Evolutionary conservation across 2,888 invertebrate species (phyloP).

Genomic region (Agonopterix subpropinquella): DNA sequence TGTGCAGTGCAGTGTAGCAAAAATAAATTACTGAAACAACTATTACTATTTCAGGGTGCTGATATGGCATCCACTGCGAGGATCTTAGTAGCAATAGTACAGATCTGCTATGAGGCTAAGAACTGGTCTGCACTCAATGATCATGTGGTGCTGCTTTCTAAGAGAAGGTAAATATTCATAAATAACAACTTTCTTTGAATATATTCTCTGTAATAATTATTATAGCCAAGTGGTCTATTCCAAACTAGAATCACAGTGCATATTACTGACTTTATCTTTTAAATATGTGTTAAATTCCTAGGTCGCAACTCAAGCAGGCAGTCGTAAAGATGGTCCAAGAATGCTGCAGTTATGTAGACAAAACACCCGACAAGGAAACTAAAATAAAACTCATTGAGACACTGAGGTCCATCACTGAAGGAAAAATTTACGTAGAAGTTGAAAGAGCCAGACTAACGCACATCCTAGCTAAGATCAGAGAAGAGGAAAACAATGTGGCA

Average conservation of each 20-base stretch:
- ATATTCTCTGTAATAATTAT: background rate
- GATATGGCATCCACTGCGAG: slow-evolving; percentile 97
- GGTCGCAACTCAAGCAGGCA: slow-evolving; percentile 96
- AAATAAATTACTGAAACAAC: background rate
- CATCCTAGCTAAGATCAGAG: slow-evolving; percentile 88
- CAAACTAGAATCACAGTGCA: background rate
- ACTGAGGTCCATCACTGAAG: slow-evolving; percentile 94
- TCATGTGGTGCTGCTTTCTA: slow-evolving; percentile 91
- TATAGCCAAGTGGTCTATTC: background rate
- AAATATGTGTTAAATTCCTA: slow-evolving; percentile 16
- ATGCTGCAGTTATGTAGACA: slow-evolving; percentile 93
- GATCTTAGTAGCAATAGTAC: slow-evolving; percentile 94
- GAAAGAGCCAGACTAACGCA: slow-evolving; percentile 97
- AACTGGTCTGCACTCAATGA: slow-evolving; percentile 97
- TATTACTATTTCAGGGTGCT: slow-evolving; percentile 79
- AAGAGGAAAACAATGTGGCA: slow-evolving; percentile 87
- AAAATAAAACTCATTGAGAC: slow-evolving; percentile 97
- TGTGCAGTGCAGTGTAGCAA: too few relatives aligned
- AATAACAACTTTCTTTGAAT: too few relatives aligned
- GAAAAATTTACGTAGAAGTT: slow-evolving; percentile 99
- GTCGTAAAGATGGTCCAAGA: slow-evolving; percentile 98
- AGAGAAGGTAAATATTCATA: slow-evolving; percentile 78
- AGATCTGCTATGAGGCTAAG: slow-evolving; percentile 92
- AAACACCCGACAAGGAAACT: slow-evolving; percentile 92
- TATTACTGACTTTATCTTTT: too few relatives aligned